Evolutionary conservation across 2,113 vertebrate genomes (phyloP).

Genomic region (Isurus oxyrinchus): DNA sequence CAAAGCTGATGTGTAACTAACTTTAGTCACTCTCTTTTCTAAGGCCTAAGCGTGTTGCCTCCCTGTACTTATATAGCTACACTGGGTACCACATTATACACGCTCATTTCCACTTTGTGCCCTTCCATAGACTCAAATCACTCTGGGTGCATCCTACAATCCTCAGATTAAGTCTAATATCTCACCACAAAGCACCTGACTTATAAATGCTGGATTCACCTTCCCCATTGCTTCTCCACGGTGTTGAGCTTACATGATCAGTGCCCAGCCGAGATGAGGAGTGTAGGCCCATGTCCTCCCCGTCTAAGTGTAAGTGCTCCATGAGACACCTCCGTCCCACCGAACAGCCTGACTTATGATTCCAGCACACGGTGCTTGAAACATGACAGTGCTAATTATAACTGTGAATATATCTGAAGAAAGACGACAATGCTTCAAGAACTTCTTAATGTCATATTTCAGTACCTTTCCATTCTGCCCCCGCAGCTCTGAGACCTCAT

Average conservation of each 20-base stretch:
- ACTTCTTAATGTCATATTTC: accelerated
- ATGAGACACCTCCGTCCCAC: not conserved
- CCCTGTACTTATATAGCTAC: not conserved
- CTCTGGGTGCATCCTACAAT: not conserved
- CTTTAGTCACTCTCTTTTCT: not conserved
- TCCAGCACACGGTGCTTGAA: not conserved
- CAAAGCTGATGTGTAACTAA: not conserved
- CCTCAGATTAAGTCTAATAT: not conserved
- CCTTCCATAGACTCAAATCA: not conserved
- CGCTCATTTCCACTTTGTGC: not conserved
- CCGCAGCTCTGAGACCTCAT: slow-evolving; percentile 85
- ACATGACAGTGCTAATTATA: not conserved
- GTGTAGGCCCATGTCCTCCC: not conserved
- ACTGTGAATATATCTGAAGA: not conserved
- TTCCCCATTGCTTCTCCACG: not conserved
- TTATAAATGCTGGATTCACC: not conserved
- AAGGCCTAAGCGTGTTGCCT: not conserved
- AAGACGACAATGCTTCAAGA: not conserved
- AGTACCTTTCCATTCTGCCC: slow-evolving; percentile 93
- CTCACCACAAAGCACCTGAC: not conserved
- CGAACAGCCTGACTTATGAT: not conserved
- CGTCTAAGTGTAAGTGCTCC: not conserved
- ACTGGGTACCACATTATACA: not conserved
- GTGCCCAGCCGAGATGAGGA: not conserved
- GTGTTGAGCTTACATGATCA: not conserved